Conservation (phyloP, 2,113 vertebrate species). For the Mirza zaza region DNA sequence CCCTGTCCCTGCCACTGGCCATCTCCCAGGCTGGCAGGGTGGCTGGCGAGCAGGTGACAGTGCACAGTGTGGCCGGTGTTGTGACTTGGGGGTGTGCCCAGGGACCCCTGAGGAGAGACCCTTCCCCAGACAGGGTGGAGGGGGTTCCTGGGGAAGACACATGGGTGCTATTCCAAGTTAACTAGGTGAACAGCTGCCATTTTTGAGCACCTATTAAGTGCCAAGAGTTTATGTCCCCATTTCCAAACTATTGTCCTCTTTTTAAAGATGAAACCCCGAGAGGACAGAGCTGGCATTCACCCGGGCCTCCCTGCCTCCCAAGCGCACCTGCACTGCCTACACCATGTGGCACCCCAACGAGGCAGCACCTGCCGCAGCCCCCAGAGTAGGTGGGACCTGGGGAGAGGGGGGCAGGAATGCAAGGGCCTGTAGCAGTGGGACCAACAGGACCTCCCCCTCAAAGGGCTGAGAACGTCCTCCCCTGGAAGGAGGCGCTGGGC, state of each 20-base stretch:
- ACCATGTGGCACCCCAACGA: too few relatives aligned
- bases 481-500: neutral
- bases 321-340: too few relatives aligned
- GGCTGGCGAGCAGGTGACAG: fast-evolving
- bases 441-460: neutral
- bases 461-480: neutral
- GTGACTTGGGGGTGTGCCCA: neutral
- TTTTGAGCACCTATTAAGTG: neutral
- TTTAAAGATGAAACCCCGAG: neutral
- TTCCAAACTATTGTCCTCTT: neutral
- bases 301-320: too few relatives aligned
- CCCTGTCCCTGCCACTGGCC: neutral
- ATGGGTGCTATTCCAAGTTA: neutral
- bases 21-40: neutral
- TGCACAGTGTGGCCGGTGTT: neutral
- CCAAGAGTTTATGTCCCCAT: neutral
- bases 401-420: too few relatives aligned
- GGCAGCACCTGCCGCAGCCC: too few relatives aligned
- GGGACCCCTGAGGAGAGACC: neutral
- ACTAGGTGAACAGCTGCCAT: neutral
- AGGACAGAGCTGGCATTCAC: neutral
- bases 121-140: too few relatives aligned
- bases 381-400: neutral
- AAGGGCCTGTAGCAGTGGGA: neutral
- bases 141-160: fast-evolving